Conservation (phyloP, 2,113 vertebrate genomes). For the Strix aluco region DNA sequence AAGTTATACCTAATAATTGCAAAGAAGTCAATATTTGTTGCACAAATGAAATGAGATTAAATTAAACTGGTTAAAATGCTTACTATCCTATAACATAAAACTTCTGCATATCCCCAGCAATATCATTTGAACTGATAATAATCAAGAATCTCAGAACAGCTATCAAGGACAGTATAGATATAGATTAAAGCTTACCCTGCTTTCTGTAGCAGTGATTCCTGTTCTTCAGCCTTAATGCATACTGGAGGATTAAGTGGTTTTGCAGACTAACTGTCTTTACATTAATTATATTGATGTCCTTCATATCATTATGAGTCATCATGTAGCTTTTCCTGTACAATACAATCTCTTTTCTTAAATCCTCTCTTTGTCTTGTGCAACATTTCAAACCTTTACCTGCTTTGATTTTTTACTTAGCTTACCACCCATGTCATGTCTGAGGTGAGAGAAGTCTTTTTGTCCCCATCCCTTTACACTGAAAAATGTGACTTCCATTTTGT, state of each 20-base stretch:
- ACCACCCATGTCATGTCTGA: neutral
- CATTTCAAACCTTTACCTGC: neutral
- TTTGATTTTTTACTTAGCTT: neutral
- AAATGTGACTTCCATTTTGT: neutral
- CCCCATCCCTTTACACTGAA: neutral
- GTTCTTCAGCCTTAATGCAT: neutral
- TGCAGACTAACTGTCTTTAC: neutral
- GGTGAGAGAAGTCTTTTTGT: neutral
- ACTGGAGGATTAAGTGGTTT: neutral
- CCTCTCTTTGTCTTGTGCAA: neutral
- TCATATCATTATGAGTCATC: neutral
- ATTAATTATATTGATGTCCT: neutral
- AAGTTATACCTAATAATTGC: neutral
- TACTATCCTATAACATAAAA: neutral
- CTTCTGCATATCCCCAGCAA: neutral
- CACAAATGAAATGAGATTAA: neutral
- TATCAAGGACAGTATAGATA: neutral
- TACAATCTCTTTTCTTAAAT: neutral
- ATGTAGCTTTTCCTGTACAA: neutral
- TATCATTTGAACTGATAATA: neutral
- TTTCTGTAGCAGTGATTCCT: neutral
- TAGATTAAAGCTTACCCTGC: neutral
- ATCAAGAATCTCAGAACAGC: neutral
- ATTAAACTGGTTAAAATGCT: neutral
- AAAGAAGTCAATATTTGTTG: neutral